These are phyloP conservation scores for Phylloscopus trochiloides DNA, from an alignment of 2,113 vertebrate species.

Conservation along the genomic window DNA sequence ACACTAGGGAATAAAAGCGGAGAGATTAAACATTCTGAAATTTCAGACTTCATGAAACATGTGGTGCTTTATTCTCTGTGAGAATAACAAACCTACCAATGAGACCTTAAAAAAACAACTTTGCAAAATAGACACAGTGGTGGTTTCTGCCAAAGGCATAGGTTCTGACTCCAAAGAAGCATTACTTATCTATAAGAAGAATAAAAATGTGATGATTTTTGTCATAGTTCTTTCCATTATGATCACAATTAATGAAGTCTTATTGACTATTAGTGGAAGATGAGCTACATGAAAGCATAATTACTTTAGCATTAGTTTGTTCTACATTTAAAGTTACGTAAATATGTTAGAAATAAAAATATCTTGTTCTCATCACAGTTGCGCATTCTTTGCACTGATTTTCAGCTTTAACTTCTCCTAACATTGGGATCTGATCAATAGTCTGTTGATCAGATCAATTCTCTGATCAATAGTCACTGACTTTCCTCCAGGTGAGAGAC, in stretches of 20 bases:
- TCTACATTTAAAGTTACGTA: not conserved
- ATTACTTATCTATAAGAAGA: not conserved
- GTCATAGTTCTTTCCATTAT: not conserved
- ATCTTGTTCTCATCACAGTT: not conserved
- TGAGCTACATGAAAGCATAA: not conserved
- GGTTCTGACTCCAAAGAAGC: not conserved
- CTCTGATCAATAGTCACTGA: not conserved
- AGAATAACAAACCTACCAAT: not conserved
- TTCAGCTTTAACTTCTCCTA: not conserved
- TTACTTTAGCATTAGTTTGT: not conserved
- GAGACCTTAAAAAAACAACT: not conserved
- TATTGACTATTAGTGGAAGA: not conserved
- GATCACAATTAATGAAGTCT: not conserved
- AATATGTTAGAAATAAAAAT: not conserved
- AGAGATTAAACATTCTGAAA: not conserved
- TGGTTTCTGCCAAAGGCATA: not conserved
- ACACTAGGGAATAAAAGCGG: conserved; percentile 1
- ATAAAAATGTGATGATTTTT: not conserved
- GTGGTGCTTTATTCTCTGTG: conserved; percentile 2
- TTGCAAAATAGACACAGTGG: not conserved
- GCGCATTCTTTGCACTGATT: not conserved
- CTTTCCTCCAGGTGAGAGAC: not conserved
- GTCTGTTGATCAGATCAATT: not conserved
- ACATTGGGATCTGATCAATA: not conserved
- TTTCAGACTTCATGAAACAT: not conserved